Evolutionary conservation across 2,797 vertebrate genomes (phyloP).

Genomic region (Lerista edwardsae): DNA sequence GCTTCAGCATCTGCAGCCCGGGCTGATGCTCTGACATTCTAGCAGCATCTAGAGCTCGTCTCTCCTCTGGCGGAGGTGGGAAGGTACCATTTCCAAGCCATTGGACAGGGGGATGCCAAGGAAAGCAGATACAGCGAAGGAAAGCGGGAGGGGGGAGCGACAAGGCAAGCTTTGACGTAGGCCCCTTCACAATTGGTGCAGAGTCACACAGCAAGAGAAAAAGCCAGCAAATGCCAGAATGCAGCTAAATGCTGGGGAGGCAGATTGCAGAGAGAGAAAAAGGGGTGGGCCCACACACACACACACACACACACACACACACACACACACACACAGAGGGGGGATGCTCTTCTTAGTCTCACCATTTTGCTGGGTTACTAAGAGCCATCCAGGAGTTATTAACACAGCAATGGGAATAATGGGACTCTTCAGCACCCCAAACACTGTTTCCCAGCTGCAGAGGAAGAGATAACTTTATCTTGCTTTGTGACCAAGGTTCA

Average conservation of each 20-base stretch:
- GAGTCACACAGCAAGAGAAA: neutral
- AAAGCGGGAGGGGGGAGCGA: rapidly evolving
- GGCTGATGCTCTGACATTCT: slow-evolving; percentile 52
- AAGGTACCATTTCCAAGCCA: slow-evolving; percentile 56
- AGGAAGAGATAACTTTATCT: neutral
- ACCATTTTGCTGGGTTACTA: neutral
- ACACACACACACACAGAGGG: neutral
- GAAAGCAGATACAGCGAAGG: rapidly evolving
- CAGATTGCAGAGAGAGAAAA: neutral
- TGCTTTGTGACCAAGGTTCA: neutral
- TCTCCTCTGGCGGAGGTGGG: slow-evolving; percentile 30
- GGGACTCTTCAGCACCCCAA: neutral
- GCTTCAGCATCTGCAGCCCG: slow-evolving; percentile 17
- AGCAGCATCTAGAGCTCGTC: slow-evolving; percentile 58
- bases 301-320: too few species aligned
- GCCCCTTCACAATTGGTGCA: neutral
- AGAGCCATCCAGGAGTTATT: neutral
- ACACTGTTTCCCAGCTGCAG: neutral
- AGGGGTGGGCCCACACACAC: neutral
- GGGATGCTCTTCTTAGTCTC: slow-evolving; percentile 9
- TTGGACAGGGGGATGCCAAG: slow-evolving; percentile 44
- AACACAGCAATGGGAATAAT: neutral
- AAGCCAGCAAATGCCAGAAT: neutral
- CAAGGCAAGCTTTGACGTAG: neutral
- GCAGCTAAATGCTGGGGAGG: neutral